Base-by-base conservation (phyloP, 2,113 vertebrate genomes). In the Cyphotilapia sp. region DNA sequence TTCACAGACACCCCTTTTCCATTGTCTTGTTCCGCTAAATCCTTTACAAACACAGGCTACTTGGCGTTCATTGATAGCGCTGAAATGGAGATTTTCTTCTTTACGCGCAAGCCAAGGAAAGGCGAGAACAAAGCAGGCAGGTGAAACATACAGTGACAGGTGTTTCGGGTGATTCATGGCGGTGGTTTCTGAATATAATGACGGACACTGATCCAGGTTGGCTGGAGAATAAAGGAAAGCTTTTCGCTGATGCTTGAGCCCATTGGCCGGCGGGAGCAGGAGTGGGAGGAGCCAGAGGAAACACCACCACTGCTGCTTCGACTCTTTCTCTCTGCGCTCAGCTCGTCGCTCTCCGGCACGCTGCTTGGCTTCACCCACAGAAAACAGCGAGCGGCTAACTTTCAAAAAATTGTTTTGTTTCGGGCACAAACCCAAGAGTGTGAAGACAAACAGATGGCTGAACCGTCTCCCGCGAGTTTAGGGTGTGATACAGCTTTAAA, bases 401-500 rank as follows among this genome's bases (percentile, higher is more conserved):
- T 59, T 38, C 6, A 19, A 38, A 22, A 38, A 4, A 27, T 49
- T 81, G 19, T 84, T 45, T 16, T 9, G 1, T 16, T 13, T 1
- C 31, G 14, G 22, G 66, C 83, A 35, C 11, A 76, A 82, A 53
- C 40, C 27, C 17, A 14, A 5, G 35, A 61, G 13, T 69, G n/a
- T 8, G 11, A 53, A 5, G 40, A 31, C 16, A 6, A 11, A 88
- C 92, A 80, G 19, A 95, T 95, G 95, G 94, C 90, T 71, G 84
- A 11, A 7, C 76, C 6, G 3, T 35, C 14, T 24, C 11, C 49
- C 5, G 3, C 3, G 29, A 35, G 40, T 27, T 51, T 10, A 17
- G 40, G 80, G 83, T 35, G 17, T 5, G 56, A 42, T 35, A 5
- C 27, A 9, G 11, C 10, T 61, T 42, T 84, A 5, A 88, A 42